phyloP scores from a whole-genome alignment of 2,113 vertebrate species.

The Prionailurus viverrinus region DNA sequence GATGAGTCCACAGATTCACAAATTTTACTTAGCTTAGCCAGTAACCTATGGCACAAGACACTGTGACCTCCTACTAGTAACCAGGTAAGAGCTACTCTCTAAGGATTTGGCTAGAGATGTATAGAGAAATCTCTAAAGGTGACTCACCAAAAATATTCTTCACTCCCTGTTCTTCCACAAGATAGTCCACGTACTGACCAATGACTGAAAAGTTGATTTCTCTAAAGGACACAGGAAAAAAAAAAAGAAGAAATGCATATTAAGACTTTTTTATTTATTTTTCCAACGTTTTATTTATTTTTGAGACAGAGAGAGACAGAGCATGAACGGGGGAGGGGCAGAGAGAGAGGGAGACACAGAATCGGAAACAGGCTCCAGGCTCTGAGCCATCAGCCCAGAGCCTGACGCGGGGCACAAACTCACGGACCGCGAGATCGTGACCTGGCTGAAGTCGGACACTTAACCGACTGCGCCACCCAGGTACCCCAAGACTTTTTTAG shows the following conservation, averaged over 20 bases:
- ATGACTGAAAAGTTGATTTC: constrained; percentile 93
- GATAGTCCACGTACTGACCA: constrained; percentile 93
- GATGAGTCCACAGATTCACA: background rate
- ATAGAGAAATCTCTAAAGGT: background rate
- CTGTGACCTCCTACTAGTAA: background rate
- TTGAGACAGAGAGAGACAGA: too few species aligned
- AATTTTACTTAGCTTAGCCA: background rate
- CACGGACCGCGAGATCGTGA: too few species aligned
- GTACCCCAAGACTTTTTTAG: background rate
- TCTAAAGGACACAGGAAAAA: constrained; percentile 86
- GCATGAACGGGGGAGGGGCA: too few species aligned
- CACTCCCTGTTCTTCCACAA: constrained; percentile 91
- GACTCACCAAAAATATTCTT: constrained; percentile 95
- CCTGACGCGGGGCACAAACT: too few species aligned
- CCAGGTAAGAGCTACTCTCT: background rate
- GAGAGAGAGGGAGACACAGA: too few species aligned
- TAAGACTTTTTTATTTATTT: constrained; percentile 1
- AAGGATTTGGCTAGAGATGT: background rate
- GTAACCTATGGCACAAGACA: background rate
- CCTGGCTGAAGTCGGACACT: too few species aligned
- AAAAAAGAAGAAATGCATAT: background rate
- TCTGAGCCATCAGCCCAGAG: too few species aligned
- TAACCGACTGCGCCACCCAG: too few species aligned
- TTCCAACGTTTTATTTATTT: too few species aligned
- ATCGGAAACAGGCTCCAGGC: too few species aligned